phyloP scores from a whole-genome alignment of 2,113 vertebrate species.

The Myotis yumanensis region DNA sequence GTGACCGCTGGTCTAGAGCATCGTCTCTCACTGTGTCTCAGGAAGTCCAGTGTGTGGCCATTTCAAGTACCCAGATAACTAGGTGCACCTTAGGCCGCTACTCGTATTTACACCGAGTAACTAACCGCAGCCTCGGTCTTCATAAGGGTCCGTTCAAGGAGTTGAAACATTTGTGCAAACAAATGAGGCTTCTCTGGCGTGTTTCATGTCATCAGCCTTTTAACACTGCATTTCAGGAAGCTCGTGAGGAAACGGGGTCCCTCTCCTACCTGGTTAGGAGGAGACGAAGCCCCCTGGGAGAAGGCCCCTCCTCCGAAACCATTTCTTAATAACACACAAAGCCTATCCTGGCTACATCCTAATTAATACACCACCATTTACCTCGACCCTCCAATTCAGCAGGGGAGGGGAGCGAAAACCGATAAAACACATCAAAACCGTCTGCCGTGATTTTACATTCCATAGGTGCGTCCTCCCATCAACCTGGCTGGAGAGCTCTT shows the following conservation, averaged over 20 bases:
- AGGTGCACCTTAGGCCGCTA: neutral
- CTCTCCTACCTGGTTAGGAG: neutral
- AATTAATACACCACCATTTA: neutral
- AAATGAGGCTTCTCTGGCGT: neutral
- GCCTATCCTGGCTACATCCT: neutral
- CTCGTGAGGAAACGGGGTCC: neutral
- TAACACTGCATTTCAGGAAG: neutral
- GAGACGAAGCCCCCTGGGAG: neutral
- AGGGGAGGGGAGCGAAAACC: neutral
- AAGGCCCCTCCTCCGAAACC: neutral
- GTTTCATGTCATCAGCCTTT: neutral
- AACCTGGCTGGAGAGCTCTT: neutral
- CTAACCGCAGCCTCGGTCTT: neutral
- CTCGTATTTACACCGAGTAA: neutral
- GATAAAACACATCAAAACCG: neutral
- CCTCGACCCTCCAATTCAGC: neutral
- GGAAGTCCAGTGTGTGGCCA: too few relatives aligned
- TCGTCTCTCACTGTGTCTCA: too few relatives aligned
- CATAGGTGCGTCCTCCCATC: neutral
- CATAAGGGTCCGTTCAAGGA: neutral
- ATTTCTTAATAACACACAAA: neutral
- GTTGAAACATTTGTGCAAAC: neutral
- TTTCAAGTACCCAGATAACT: neutral
- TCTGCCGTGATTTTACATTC: too few relatives aligned
- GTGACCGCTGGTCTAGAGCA: neutral